Percentiles rank a stretch among this genome's conserved stretches.
Conservation (phyloP, 2,888 invertebrate genomes). For the Aphodius sticticus region DNA sequence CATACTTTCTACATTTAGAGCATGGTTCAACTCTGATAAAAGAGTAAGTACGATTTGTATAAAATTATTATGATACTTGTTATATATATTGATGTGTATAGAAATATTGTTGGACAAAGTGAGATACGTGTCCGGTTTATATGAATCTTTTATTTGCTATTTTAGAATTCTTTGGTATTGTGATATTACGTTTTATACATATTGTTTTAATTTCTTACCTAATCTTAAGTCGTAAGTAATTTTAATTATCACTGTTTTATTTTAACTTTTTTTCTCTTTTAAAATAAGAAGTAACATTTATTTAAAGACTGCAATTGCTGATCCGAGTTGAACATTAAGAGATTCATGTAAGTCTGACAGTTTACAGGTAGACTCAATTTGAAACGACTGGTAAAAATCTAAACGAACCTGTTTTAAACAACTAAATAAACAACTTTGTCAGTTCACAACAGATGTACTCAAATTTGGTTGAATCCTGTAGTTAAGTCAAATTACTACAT, state of each 20-base stretch:
- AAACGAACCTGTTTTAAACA: background rate
- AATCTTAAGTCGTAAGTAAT: background rate
- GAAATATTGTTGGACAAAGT: background rate
- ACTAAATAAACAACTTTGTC: background rate
- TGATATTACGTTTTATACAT: background rate
- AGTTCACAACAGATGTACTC: background rate
- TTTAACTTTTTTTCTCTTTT: slow-evolving; percentile 11
- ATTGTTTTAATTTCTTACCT: background rate
- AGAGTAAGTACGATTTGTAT: background rate
- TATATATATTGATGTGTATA: background rate
- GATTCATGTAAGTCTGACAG: slow-evolving; percentile 9
- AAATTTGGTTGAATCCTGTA: background rate
- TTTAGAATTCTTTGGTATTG: background rate
- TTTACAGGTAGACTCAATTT: background rate
- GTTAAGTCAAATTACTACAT: slow-evolving; percentile 12
- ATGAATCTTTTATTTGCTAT: background rate
- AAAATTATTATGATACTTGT: background rate
- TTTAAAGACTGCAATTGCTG: slow-evolving; percentile 16
- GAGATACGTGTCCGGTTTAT: background rate
- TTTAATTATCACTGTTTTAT: background rate
- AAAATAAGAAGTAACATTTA: slow-evolving; percentile 9
- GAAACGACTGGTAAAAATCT: background rate
- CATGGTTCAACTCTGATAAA: background rate
- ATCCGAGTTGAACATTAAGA: background rate
- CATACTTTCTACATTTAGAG: background rate